Evolutionary conservation across 2,797 vertebrate genomes (phyloP).

Genomic region (Coregonus sp.): DNA sequence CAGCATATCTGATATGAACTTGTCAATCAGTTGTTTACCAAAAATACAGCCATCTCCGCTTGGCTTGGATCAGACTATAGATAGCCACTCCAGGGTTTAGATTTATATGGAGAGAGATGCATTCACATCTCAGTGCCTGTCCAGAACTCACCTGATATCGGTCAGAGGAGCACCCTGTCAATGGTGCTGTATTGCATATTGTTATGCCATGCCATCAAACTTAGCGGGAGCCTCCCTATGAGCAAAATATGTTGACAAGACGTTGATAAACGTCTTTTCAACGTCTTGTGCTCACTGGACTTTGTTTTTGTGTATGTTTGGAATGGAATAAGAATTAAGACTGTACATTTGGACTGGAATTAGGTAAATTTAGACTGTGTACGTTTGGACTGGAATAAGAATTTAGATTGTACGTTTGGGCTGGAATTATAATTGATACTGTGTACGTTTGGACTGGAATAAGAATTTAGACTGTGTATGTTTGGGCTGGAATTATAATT

Average conservation of each 20-base stretch:
- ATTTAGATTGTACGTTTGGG: neutral
- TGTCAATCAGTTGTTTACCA: slow-evolving; percentile 35
- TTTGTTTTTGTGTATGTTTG: neutral
- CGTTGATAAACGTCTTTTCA: too few species aligned
- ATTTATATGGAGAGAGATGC: slow-evolving; percentile 36
- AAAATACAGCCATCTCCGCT: slow-evolving; percentile 13
- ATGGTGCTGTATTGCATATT: neutral
- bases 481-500: neutral
- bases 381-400: neutral
- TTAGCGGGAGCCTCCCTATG: too few species aligned
- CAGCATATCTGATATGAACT: slow-evolving; percentile 17
- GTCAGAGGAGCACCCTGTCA: neutral
- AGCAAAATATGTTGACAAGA: too few species aligned
- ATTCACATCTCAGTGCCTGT: slow-evolving; percentile 25
- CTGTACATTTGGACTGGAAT: neutral
- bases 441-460: neutral
- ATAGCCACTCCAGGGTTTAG: slow-evolving; percentile 53
- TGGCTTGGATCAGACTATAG: slow-evolving; percentile 30
- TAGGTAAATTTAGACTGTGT: neutral
- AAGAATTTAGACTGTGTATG: neutral
- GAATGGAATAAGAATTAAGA: neutral
- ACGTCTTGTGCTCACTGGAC: too few species aligned
- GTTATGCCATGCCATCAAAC: neutral
- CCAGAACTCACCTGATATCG: neutral
- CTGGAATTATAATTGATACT: neutral